phyloP scores from a whole-genome alignment of 2,797 vertebrate species.

The Steatocranus sp. region DNA sequence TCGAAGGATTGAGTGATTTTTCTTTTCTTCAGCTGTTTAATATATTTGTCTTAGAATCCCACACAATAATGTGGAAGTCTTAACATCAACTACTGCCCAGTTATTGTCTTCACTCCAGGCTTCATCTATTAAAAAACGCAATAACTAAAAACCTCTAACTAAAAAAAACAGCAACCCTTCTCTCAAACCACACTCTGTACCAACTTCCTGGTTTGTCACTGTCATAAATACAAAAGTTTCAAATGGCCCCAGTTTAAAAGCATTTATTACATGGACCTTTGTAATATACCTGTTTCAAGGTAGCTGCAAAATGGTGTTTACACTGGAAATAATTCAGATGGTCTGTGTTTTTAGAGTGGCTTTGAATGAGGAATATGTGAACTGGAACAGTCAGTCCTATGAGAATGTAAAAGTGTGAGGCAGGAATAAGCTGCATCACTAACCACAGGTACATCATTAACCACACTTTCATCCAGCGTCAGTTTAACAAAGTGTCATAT shows the following conservation, averaged over 20 bases:
- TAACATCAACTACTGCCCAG: not conserved
- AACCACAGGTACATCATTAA: not conserved
- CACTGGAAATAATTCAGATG: not conserved
- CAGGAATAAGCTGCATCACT: not conserved
- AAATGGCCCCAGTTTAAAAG: not conserved
- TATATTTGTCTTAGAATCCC: not conserved
- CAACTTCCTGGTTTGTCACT: not conserved
- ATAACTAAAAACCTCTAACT: not conserved
- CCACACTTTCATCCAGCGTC: not conserved
- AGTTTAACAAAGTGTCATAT: not conserved
- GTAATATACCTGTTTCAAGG: not conserved
- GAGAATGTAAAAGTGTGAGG: not conserved
- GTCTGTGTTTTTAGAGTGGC: not conserved
- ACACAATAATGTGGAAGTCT: not conserved
- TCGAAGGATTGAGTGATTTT: not conserved
- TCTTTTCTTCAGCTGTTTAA: not conserved
- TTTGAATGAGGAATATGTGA: not conserved
- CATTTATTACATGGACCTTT: not conserved
- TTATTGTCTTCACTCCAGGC: not conserved
- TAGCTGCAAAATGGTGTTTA: not conserved
- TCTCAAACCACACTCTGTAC: not conserved
- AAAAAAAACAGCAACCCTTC: rapidly evolving
- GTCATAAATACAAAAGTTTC: not conserved
- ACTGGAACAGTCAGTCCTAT: not conserved
- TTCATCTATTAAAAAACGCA: not conserved